A percentile compares a stretch with the other conserved stretches of the same genome.
These are phyloP conservation scores for Ephialtes manifestator DNA, from an alignment of 2,888 invertebrate genomes.

Conservation along the genomic window DNA sequence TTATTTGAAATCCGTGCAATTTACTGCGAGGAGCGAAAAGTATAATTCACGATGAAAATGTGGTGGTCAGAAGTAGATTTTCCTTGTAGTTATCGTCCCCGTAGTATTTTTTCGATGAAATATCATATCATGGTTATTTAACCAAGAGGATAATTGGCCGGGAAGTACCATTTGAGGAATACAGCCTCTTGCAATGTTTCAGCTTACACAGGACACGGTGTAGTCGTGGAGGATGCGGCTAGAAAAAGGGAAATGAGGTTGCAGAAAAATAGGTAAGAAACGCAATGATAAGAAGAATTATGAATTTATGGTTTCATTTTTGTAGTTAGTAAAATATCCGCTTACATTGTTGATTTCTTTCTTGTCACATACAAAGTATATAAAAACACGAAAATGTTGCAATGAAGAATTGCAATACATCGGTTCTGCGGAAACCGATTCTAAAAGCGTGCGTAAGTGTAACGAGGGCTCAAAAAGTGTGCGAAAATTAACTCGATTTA, in stretches of 20 bases:
- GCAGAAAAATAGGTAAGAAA: slow-evolving; percentile 91
- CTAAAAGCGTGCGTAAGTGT: too few relatives aligned
- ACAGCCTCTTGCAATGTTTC: slow-evolving; percentile 80
- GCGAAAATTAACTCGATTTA: too few relatives aligned
- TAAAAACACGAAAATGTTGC: too few relatives aligned
- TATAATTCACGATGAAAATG: slow-evolving; percentile 33
- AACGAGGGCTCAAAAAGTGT: too few relatives aligned
- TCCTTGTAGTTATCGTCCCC: slow-evolving; percentile 8
- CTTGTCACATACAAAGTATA: too few relatives aligned
- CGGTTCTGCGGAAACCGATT: too few relatives aligned
- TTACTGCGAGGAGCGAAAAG: slow-evolving; percentile 49
- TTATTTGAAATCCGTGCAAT: slow-evolving; percentile 26
- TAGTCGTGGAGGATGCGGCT: slow-evolving; percentile 95
- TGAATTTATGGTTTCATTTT: too few relatives aligned
- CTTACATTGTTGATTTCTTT: too few relatives aligned
- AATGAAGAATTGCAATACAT: too few relatives aligned
- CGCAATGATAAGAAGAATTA: not conserved
- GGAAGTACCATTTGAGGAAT: slow-evolving; percentile 69
- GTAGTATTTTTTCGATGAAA: slow-evolving; percentile 1
- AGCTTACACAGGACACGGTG: slow-evolving; percentile 86
- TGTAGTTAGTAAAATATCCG: too few relatives aligned
- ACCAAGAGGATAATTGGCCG: slow-evolving; percentile 37
- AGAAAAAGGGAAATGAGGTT: slow-evolving; percentile 97
- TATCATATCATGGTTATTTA: slow-evolving; percentile 4
- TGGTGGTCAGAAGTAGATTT: slow-evolving; percentile 18